Percentiles rank a stretch among this genome's conserved stretches.
These are phyloP conservation scores for Ameiurus melas DNA, from an alignment of 2,113 vertebrate species.

Conservation along the genomic window DNA sequence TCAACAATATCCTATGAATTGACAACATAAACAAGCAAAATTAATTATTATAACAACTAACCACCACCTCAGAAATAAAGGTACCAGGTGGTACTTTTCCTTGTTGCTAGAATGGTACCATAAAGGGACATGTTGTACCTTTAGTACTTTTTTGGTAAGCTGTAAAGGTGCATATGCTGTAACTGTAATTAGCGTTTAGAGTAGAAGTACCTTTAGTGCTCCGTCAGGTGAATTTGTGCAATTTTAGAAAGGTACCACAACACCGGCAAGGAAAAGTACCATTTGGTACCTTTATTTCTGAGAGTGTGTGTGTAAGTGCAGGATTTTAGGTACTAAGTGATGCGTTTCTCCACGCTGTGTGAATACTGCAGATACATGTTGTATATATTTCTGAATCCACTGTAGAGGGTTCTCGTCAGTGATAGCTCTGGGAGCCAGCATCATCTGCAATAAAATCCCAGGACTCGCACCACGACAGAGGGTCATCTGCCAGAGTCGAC, in stretches of 20 bases:
- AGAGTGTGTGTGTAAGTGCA: not conserved
- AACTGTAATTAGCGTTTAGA: not conserved
- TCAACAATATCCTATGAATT: not conserved
- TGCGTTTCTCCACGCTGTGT: not conserved
- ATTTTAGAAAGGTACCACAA: not conserved
- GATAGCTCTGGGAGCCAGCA: slow-evolving; percentile 95
- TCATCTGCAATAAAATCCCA: slow-evolving; percentile 99
- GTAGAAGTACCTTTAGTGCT: not conserved
- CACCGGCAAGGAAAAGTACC: not conserved
- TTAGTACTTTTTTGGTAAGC: not conserved
- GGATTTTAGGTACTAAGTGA: not conserved
- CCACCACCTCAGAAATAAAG: not conserved
- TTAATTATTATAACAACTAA: not conserved
- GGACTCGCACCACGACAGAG: slow-evolving; percentile 95
- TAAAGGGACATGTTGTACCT: not conserved
- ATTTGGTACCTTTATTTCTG: not conserved
- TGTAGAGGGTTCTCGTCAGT: slow-evolving; percentile 92
- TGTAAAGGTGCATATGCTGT: not conserved
- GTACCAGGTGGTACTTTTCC: no score
- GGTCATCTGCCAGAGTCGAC: slow-evolving; percentile 98
- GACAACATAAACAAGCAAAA: not conserved
- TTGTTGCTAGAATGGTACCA: not conserved
- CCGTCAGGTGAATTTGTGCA: not conserved
- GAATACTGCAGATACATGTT: not conserved
- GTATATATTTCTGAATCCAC: slow-evolving; percentile 47